Conservation (phyloP, 2,797 vertebrate genomes). For the Lateolabrax maculatus region DNA sequence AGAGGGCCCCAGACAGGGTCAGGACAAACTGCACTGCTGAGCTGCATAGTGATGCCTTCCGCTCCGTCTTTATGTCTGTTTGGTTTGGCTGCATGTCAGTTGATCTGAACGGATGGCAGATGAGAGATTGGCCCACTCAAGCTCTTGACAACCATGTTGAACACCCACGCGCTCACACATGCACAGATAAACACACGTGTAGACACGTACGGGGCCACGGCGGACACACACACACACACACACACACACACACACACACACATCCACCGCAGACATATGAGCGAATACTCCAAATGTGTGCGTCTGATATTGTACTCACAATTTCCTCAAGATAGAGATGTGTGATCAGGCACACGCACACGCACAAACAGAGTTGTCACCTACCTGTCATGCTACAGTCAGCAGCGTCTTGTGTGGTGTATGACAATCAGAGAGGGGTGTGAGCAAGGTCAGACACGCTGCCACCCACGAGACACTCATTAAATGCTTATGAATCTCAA, state of each 20-base stretch:
- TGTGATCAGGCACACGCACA: slow-evolving; percentile 24
- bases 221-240: neutral
- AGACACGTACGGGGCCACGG: neutral
- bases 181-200: slow-evolving; percentile 17
- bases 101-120: slow-evolving; percentile 65
- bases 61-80: slow-evolving; percentile 74
- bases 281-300: neutral
- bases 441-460: slow-evolving; percentile 54
- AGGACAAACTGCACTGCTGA: slow-evolving; percentile 76
- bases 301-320: slow-evolving; percentile 6
- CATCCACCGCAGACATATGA: slow-evolving; percentile 19
- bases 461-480: slow-evolving; percentile 59
- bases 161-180: slow-evolving; percentile 37
- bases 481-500: slow-evolving; percentile 71
- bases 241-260: neutral
- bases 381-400: slow-evolving; percentile 61
- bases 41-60: slow-evolving; percentile 85
- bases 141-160: slow-evolving; percentile 76
- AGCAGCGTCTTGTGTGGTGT: slow-evolving; percentile 53
- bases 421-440: slow-evolving; percentile 57
- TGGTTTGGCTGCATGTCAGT: slow-evolving; percentile 68
- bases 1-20: slow-evolving; percentile 81
- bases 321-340: neutral
- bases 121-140: slow-evolving; percentile 75
- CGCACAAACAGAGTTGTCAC: slow-evolving; percentile 47